Conservation (phyloP, 2,888 invertebrate genomes). For the Harpagoxenus sublaevis region DNA sequence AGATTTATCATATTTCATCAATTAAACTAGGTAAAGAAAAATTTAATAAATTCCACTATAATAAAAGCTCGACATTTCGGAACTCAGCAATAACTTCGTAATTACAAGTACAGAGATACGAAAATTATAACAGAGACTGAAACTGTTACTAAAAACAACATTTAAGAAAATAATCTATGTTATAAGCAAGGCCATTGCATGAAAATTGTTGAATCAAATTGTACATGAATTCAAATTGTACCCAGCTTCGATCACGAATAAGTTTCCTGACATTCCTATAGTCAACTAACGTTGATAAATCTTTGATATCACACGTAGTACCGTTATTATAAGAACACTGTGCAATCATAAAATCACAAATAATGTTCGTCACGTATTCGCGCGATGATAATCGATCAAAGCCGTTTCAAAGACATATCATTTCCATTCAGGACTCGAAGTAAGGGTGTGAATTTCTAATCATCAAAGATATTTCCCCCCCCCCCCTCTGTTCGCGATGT, state of each 20-base stretch:
- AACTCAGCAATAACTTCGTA: background rate
- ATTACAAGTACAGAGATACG: background rate
- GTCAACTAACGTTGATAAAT: conserved; percentile 31
- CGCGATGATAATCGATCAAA: conserved; percentile 36
- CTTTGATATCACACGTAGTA: conserved; percentile 24
- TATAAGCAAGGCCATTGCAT: conserved; percentile 18
- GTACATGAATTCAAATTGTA: conserved; percentile 29
- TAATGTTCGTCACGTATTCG: background rate
- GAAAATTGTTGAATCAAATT: conserved; percentile 30
- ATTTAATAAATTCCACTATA: conserved; percentile 20
- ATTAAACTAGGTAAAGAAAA: conserved; percentile 29
- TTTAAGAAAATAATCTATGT: conserved; percentile 1
- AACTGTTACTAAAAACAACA: conserved; percentile 31
- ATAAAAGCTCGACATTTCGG: background rate
- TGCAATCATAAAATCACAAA: conserved; percentile 20
- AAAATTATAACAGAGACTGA: conserved; percentile 24
- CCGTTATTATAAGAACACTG: conserved; percentile 13
- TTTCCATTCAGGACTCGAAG: conserved; percentile 56
- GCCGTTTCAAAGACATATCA: conserved; percentile 55
- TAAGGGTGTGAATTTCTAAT: conserved; percentile 55
- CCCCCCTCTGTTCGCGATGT: conserved; percentile 33
- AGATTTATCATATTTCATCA: conserved; percentile 10
- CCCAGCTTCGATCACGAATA: conserved; percentile 7
- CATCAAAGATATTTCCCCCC: conserved; percentile 39
- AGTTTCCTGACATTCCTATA: conserved; percentile 24